Evolutionary conservation across 2,113 vertebrate species (phyloP), one percentile per base, ranked within the genome.

Genomic region (Tursiops truncatus): DNA sequence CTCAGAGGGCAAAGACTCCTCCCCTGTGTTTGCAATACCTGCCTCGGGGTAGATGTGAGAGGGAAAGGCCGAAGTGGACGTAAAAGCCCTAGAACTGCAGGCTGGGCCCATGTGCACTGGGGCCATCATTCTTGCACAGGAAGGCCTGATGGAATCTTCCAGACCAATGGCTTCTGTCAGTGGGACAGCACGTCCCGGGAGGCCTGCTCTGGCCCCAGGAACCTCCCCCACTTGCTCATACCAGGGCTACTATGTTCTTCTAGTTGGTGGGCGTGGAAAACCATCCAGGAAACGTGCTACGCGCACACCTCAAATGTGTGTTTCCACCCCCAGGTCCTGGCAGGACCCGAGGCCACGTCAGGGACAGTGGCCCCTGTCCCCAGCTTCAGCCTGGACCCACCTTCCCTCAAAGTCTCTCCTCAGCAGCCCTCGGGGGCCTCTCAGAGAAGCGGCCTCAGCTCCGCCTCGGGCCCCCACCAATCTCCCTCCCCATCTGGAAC

Each of bases 261-360:
- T 11, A 44, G n/a, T 38, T 23, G 23, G 31, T 44, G 80, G 47
- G 47, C 13, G 3, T 12, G 26, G 68, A 47, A 26, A 18, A 60
- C 36, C 33, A 80, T 62, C 21, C 14, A 41, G 70, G 63, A 70
- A 83, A 79, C 0, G 1, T 23, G 63, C 82, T 77, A 36, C 2
- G 76, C 20, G 77, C 36, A 41, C 21, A 47, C 60, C 60, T 77
- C 74, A 23, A 50, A 17, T 6, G 60, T 5, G 12, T 5, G 36
- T 74, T 44, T 80, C 80, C 7, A 41, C 25, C 33, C 82, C n/a
- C 12, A 44, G n/a, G 6, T 23, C 36, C 56, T 63, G 23, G 18
- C 47, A 81, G 76, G 56, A 31, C 25, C 14, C 0, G 0, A 36
- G 62, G 67, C 9, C 53, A 10, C 2, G 0, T 31, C 3, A 6